Percentiles rank a stretch among this genome's conserved stretches.
phyloP scores from a whole-genome alignment of 2,797 vertebrate genomes.

The Staurois parvus region DNA sequence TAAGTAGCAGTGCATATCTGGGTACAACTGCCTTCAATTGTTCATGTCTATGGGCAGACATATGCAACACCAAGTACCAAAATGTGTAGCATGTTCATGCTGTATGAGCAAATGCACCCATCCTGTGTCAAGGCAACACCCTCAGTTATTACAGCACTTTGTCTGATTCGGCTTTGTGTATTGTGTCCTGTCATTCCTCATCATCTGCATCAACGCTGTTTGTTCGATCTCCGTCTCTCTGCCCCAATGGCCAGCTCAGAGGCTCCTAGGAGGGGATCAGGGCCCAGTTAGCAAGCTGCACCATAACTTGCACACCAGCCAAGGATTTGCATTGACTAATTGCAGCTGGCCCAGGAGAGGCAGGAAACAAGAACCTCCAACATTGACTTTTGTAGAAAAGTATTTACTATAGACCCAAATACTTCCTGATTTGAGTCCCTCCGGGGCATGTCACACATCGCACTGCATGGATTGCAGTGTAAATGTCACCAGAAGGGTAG shows the following conservation, averaged over 20 bases:
- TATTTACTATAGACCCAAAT: background rate
- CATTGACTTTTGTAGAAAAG: background rate
- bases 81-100: too few species aligned
- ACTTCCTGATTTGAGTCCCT: constrained; percentile 41
- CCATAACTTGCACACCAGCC: constrained; percentile 10
- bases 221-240: background rate
- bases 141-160: too few species aligned
- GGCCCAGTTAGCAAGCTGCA: background rate
- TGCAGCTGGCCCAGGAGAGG: constrained; percentile 3
- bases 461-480: constrained; percentile 1
- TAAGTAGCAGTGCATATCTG: too few species aligned
- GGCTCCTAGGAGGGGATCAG: background rate
- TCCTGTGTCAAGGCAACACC: too few species aligned
- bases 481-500: background rate
- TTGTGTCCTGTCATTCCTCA: too few species aligned
- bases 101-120: too few species aligned
- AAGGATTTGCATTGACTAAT: constrained; percentile 46
- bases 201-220: too few species aligned
- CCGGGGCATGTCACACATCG: constrained; percentile 24
- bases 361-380: constrained; percentile 27
- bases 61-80: too few species aligned
- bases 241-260: background rate
- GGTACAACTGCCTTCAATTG: too few species aligned
- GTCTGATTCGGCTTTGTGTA: too few species aligned
- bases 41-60: too few species aligned